Conservation (phyloP, 2,797 vertebrate genomes). For the Xenentodon cancila region DNA sequence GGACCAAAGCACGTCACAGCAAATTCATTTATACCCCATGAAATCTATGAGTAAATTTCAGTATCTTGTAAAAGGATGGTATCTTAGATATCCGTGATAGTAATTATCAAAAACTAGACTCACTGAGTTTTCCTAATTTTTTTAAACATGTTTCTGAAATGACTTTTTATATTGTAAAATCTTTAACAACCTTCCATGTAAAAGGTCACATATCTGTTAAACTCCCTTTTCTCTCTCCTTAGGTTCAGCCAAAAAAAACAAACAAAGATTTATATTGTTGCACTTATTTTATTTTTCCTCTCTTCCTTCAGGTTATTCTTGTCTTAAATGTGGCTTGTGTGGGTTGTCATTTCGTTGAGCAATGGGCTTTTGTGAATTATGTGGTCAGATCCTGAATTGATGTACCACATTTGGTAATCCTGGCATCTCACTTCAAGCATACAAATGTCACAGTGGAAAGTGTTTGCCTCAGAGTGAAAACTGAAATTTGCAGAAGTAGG, state of each 20-base stretch:
- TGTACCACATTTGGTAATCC: conserved; percentile 58
- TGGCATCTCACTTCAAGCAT: conserved; percentile 60
- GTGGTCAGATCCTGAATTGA: conserved; percentile 52
- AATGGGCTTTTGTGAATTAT: conserved; percentile 54
- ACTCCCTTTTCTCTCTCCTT: no score
- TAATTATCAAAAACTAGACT: no score
- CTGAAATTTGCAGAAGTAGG: conserved; percentile 14
- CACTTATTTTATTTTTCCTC: conserved; percentile 30
- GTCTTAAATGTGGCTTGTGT: conserved; percentile 21
- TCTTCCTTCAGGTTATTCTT: conserved; percentile 42
- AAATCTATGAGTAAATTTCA: no score
- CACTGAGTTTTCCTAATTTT: no score
- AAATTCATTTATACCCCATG: no score
- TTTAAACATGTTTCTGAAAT: no score
- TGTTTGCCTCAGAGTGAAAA: conserved; percentile 30
- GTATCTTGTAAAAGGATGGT: no score
- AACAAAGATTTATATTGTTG: conserved; percentile 39
- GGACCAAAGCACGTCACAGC: no score
- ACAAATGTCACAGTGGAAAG: conserved; percentile 34
- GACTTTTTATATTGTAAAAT: no score
- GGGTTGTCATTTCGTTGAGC: conserved; percentile 42
- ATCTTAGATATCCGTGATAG: no score
- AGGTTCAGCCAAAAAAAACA: conserved; percentile 6
- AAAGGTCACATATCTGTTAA: no score
- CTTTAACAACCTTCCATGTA: no score